Evolutionary conservation across 2,797 vertebrate species (phyloP).

Genomic region (Streptopelia turtur): DNA sequence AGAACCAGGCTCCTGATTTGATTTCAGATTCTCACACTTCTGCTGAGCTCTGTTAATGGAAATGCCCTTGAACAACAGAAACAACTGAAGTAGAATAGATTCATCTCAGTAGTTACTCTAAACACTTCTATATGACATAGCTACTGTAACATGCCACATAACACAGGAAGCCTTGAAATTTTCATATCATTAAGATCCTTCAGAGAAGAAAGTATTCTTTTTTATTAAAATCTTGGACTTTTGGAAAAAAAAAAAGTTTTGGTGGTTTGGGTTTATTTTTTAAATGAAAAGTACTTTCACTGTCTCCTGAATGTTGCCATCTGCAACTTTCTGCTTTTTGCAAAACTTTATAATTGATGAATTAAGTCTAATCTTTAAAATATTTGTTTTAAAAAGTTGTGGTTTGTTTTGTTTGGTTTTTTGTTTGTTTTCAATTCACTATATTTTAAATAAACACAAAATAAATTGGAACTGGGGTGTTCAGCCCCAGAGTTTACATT

Average conservation of each 20-base stretch:
- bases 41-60: background rate
- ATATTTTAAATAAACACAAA: background rate
- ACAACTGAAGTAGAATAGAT: background rate
- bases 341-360: background rate
- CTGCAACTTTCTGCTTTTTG: background rate
- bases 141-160: background rate
- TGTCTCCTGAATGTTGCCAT: background rate
- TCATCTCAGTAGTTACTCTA: background rate
- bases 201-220: background rate
- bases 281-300: background rate
- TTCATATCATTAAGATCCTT: background rate
- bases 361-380: background rate
- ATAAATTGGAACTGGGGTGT: background rate
- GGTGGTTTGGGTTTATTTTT: background rate
- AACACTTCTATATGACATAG: background rate
- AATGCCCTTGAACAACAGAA: constrained; percentile 1
- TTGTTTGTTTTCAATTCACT: background rate
- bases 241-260: background rate
- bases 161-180: background rate
- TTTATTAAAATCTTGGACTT: background rate
- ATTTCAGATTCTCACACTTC: constrained; percentile 14
- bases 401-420: no score
- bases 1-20: background rate
- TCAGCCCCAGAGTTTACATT: background rate
- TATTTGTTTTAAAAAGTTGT: background rate